Base-by-base conservation (phyloP, 1,140 invertebrate genomes). In the Phthorimaea operculella region DNA sequence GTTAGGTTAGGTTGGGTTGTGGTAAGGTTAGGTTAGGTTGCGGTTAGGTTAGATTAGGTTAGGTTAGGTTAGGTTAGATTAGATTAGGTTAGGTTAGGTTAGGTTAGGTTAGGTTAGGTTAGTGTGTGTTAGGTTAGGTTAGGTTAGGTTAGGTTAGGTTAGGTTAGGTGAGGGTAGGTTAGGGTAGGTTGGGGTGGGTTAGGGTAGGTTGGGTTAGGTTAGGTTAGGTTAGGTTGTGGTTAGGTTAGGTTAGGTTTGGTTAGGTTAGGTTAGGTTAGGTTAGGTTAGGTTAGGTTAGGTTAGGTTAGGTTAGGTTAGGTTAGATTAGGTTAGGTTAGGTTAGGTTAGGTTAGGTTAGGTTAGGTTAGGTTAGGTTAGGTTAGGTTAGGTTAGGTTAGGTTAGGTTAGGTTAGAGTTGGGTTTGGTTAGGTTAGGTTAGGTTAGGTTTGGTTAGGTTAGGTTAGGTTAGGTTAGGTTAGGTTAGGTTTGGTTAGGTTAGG, bases 51-150 rank as follows among this genome's bases (percentile, higher is more conserved):
- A 52, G 51, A 33, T 52, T 52, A 52, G 51, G 51, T 52, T 52
- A 39, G 51, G 51, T 52, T 52, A 52, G 51, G 51, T 52, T 52
- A 52, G 51, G 51, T 52, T 52, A 52, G 51, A 33, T 52, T 52
- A 52, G 51, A 33, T 52, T 52, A 39, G 51, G 51, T 52, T 52
- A 52, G 51, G 51, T 52, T 52, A 52, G 51, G 51, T 52, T 52
- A 52, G 51, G 51, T 52, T 52, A 52, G 51, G 51, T 52, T 52
- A 52, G 51, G 51, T 52, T 52, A 39, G 51, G 51, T 52, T 52
- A 52, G 51, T 21, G 33, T 52, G 16, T 21, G 51, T 52, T 52
- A 52, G 51, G 51, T 52, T 52, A 52, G 51, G 51, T 52, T 52
- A 39, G 51, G 51, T 52, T 52, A 52, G 51, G 51, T 52, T 52